Percentiles rank a stretch among this genome's conserved stretches.
Conservation (phyloP, 2,797 vertebrate species). For the Natrix natrix region DNA sequence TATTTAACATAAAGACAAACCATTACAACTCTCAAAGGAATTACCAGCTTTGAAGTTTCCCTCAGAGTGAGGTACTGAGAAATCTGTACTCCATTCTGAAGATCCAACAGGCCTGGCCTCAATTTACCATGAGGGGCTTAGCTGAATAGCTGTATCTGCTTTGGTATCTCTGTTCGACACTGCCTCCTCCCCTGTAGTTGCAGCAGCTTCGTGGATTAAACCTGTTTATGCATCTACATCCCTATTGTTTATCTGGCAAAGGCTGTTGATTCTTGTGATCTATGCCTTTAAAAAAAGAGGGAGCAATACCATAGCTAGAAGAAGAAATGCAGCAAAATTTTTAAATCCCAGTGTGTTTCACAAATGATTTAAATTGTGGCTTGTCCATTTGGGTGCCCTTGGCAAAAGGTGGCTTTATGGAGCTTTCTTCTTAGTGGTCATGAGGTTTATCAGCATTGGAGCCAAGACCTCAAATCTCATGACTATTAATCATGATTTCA, state of each 20-base stretch:
- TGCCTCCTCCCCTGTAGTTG: neutral
- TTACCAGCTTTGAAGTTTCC: neutral
- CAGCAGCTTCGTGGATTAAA: neutral
- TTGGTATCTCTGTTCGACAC: neutral
- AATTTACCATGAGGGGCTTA: neutral
- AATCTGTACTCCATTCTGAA: neutral
- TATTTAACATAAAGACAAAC: neutral
- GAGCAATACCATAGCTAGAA: neutral
- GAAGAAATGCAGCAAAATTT: neutral
- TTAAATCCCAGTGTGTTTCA: neutral
- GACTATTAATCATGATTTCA: conserved; percentile 36
- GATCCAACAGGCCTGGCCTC: neutral
- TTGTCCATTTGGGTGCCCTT: neutral
- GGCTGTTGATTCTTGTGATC: neutral
- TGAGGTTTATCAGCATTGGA: conserved; percentile 19
- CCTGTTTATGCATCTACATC: neutral
- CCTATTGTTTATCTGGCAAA: neutral
- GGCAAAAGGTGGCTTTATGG: conserved; percentile 2
- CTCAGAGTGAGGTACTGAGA: neutral
- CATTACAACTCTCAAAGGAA: neutral
- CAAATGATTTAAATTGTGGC: neutral
- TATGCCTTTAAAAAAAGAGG: neutral
- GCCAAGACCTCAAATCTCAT: conserved; percentile 4
- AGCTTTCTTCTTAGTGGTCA: neutral
- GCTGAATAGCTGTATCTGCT: neutral